Evolutionary conservation across 2,113 vertebrate genomes (phyloP), one percentile per base, ranked within the genome.

Genomic region (Amblyopsis rosae): DNA sequence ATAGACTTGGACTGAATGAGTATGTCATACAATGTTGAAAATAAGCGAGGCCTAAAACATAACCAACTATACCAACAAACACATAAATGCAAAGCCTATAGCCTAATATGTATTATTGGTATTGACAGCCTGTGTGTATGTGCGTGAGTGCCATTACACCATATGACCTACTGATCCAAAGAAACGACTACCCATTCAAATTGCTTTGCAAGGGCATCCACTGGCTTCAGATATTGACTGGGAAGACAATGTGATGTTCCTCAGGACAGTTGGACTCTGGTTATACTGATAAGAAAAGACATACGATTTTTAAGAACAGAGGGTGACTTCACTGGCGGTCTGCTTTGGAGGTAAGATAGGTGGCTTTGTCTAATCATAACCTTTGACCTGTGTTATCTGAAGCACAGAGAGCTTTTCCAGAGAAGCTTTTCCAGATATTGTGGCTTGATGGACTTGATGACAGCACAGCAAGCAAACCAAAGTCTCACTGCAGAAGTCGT

Each of bases 321-420:
- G 19, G 4, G 8, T 65, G 45, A 71, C 59, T 35, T 76, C 72
- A 68, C 77, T 75, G 17, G 59, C 13, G 1, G 0, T 45, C 47
- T 63, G 5, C 51, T 70, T 62, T 48, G 19, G 55, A 63, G 71
- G 65, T 62, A 64, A 59, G 51, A 12, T 41, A 35, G 11, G 54
- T 68, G 69, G 46, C 58, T 79, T 75, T 76, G 67, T 68, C 66
- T 53, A 59, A 72, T 57, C 48, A 16, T 68, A 62, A 76, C 74
- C 65, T 83, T 82, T 72, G 72, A 72, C 70, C 69, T 1, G 16
- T 56, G 13, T 62, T 50, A 62, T 72, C 70, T 47, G 59, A 65
- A 70, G 62, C 48, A 69, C 7, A 45, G 1, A 62, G 51, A n/a
- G 46, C 35, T 68, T 81, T 59, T 32, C 60, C 55, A 63, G 66